Evolutionary conservation across 2,888 invertebrate genomes (phyloP), one percentile per base, ranked within the genome.

Genomic region (Chromoteleia sp.): DNA sequence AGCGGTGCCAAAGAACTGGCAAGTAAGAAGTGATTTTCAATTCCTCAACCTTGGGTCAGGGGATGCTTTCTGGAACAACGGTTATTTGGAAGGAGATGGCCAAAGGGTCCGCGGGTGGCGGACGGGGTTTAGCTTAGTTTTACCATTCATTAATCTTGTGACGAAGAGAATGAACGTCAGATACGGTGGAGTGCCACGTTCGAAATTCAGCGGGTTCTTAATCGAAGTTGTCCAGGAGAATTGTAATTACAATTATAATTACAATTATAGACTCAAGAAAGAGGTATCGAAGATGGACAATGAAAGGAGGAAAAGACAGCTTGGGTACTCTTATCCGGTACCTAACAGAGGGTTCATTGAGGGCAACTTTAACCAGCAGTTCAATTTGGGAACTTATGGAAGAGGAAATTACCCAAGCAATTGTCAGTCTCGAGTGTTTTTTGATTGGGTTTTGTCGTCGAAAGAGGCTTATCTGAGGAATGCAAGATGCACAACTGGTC

Each of bases 21-120:
- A n/a, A n/a, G n/a, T n/a, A n/a, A n/a, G n/a, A n/a, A n/a, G n/a
- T n/a, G n/a, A n/a, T n/a, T n/a, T n/a, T n/a, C n/a, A n/a, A n/a
- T 94, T 92, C 85, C 94, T 94, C 81, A 93, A 92, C 84, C 89
- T 93, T 33, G 94, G 94, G 0, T 82, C 76, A 0, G 89, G 90
- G 1, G 88, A 89, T 50, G 84, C 84, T 21, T 86, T 86, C 15
- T 94, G 94, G 80, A 85, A 85, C 0, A 91, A 92, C 10, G 94
- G 94, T 5, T 93, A 92, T 84, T 82, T 94, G 1, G 93, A 94
- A 87, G 91, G 94, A 33, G 94, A 94, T 84, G 93, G 93, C 0
- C 93, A 93, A 85, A 90, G 92, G 10, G 92, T 93, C 56, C 94
- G 94, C 84, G 94, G 94, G 0, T 94, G 94, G 84, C 92, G 92